These are phyloP conservation scores for Cheilosia vernalis DNA, from an alignment of 2,888 invertebrate species.

Conservation along the genomic window DNA sequence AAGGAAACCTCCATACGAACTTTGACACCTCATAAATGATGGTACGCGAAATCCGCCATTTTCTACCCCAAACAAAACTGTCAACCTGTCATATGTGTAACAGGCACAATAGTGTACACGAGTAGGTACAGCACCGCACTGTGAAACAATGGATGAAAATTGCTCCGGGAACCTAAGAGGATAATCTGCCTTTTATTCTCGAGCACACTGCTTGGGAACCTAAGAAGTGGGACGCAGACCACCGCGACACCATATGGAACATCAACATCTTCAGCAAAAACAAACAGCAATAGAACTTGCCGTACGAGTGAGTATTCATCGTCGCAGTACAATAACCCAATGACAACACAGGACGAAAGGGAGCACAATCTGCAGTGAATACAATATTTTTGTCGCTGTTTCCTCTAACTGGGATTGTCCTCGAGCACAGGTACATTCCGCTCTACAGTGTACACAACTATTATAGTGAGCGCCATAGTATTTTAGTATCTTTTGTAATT, in stretches of 20 bases:
- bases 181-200: conserved; percentile 37
- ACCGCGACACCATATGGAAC: not conserved
- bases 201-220: not conserved
- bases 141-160: conserved; percentile 31
- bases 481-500: conserved; percentile 64
- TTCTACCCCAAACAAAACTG: conserved; percentile 9
- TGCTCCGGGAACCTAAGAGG: conserved; percentile 19
- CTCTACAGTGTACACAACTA: not conserved
- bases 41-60: conserved; percentile 5
- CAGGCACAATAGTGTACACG: conserved; percentile 22
- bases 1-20: conserved; percentile 3
- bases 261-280: conserved; percentile 19
- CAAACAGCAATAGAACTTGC: conserved; percentile 4
- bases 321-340: conserved; percentile 50
- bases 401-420: conserved; percentile 28
- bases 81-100: conserved; percentile 41
- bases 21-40: conserved; percentile 25
- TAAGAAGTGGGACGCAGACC: not conserved
- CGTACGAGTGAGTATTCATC: conserved; percentile 6
- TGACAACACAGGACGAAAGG: conserved; percentile 36
- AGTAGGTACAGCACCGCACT: not conserved
- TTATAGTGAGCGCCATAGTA: conserved; percentile 1
- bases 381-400: conserved; percentile 1
- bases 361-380: conserved; percentile 11
- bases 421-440: conserved; percentile 47